Percentiles rank a stretch among this genome's conserved stretches.
phyloP scores from a whole-genome alignment of 2,113 vertebrate genomes.

The Saguinus midas region DNA sequence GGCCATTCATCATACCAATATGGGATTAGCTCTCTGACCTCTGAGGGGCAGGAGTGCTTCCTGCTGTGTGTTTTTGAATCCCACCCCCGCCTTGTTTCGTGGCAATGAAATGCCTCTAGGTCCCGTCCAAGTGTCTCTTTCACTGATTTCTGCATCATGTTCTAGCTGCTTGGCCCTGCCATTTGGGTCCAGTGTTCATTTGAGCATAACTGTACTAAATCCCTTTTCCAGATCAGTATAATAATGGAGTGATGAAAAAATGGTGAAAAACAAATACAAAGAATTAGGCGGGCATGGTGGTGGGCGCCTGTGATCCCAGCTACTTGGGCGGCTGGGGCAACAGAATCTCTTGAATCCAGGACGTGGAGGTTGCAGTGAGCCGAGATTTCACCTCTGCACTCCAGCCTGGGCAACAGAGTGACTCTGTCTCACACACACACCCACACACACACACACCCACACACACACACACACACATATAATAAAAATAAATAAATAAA shows the following conservation, averaged over 20 bases:
- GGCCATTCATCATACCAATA: slow-evolving; percentile 55
- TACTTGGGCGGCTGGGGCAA: no score
- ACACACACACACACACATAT: no score
- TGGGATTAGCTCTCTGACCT: slow-evolving; percentile 38
- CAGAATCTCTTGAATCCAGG: no score
- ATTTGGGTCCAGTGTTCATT: slow-evolving; percentile 61
- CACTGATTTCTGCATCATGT: slow-evolving; percentile 43
- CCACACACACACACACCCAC: no score
- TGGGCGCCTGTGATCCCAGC: no score
- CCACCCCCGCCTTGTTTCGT: background rate
- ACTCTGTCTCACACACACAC: no score
- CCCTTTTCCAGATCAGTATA: slow-evolving; percentile 79
- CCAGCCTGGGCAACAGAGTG: no score
- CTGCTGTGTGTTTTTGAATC: background rate
- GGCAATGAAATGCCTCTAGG: slow-evolving; percentile 46
- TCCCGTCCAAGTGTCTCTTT: slow-evolving; percentile 29
- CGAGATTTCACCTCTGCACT: no score
- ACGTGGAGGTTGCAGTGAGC: no score
- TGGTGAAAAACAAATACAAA: slow-evolving; percentile 22
- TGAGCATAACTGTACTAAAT: slow-evolving; percentile 68
- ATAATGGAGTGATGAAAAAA: slow-evolving; percentile 86
- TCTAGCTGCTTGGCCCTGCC: background rate
- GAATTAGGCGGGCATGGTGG: no score
- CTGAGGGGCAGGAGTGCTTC: background rate
- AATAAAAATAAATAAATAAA: no score